These are phyloP conservation scores for Rafetus swinhoei DNA, from an alignment of 2,113 vertebrate species.

Conservation along the genomic window DNA sequence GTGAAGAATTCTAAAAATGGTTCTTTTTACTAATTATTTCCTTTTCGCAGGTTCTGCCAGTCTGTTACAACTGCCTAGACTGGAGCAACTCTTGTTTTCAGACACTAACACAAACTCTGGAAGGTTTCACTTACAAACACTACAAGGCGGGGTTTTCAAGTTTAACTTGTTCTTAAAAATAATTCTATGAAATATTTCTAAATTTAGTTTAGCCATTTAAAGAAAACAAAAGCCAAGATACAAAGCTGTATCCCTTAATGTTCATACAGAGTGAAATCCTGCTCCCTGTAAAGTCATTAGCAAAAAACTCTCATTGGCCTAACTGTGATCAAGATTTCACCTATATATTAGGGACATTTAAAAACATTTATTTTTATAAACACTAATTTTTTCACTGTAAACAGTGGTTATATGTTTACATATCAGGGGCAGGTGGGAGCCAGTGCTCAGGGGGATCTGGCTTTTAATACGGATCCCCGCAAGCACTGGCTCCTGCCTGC, in stretches of 20 bases:
- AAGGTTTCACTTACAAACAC: neutral
- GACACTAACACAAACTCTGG: neutral
- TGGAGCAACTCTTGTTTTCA: neutral
- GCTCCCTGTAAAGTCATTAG: neutral
- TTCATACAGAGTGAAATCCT: neutral
- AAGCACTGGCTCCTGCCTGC: no score
- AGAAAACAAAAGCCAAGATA: neutral
- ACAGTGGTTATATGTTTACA: no score
- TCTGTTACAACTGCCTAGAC: neutral
- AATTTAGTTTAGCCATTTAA: neutral
- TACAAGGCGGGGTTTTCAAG: neutral
- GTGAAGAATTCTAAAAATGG: neutral
- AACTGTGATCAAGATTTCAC: neutral
- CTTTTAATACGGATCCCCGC: no score
- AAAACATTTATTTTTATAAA: no score
- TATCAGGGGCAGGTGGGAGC: no score
- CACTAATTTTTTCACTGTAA: no score
- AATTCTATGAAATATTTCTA: neutral
- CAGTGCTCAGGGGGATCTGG: no score
- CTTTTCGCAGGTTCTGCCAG: neutral
- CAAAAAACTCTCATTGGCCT: neutral
- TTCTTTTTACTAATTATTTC: neutral
- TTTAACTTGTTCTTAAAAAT: fast-evolving
- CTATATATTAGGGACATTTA: neutral
- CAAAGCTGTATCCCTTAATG: neutral